Evolutionary conservation across 2,113 vertebrate species (phyloP).

Genomic region (Coptodon rendalli): DNA sequence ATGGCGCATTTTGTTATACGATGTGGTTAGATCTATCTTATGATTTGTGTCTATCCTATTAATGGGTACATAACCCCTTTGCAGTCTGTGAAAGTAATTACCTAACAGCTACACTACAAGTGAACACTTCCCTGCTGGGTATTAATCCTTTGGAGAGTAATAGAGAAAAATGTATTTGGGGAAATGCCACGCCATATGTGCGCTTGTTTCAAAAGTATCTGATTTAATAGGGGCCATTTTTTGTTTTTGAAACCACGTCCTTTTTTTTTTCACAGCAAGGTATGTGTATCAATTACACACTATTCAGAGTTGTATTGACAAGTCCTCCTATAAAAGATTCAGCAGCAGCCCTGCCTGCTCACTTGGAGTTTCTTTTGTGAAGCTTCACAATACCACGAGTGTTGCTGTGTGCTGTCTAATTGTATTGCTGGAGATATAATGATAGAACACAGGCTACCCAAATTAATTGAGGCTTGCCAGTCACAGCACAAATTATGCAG

Average conservation of each 20-base stretch:
- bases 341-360: slow-evolving; percentile 24
- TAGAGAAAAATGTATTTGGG: slow-evolving; percentile 1
- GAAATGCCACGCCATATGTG: not conserved
- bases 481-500: slow-evolving; percentile 67
- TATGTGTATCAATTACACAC: slow-evolving; percentile 13
- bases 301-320: slow-evolving; percentile 25
- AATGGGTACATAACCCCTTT: not conserved
- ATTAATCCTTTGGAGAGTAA: slow-evolving; percentile 5
- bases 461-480: slow-evolving; percentile 68
- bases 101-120: not conserved
- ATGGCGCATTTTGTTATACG: not conserved
- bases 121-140: not conserved
- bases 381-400: slow-evolving; percentile 31
- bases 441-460: slow-evolving; percentile 59
- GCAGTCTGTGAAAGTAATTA: not conserved
- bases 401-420: slow-evolving; percentile 53
- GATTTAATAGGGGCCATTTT: not conserved
- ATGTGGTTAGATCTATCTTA: not conserved
- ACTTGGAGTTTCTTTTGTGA: slow-evolving; percentile 44
- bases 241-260: not conserved
- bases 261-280: not conserved
- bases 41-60: not conserved
- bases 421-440: slow-evolving; percentile 55
- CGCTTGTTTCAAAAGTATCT: not conserved
- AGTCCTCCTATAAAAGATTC: slow-evolving; percentile 30